These are phyloP conservation scores for Mesoligia furuncula DNA, from an alignment of 2,888 invertebrate genomes.

Conservation along the genomic window DNA sequence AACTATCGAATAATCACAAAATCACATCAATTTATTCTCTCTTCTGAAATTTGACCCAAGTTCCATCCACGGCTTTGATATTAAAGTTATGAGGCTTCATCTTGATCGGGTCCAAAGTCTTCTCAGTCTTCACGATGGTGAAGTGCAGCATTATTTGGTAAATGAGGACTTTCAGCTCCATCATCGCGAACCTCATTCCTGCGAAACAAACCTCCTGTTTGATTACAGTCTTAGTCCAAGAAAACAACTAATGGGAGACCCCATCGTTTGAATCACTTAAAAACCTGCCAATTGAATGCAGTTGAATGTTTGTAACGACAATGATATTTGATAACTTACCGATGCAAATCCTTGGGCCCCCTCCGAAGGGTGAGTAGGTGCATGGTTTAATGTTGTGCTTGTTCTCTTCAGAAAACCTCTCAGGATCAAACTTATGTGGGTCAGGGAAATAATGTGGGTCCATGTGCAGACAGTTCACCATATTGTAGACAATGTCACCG, in stretches of 20 bases:
- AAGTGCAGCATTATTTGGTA: slow-evolving; percentile 79
- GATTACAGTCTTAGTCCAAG: background rate
- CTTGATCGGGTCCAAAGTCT: slow-evolving; percentile 80
- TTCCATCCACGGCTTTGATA: slow-evolving; percentile 60
- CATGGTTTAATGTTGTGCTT: slow-evolving; percentile 84
- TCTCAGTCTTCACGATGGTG: slow-evolving; percentile 77
- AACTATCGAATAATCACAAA: too few species aligned
- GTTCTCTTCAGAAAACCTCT: slow-evolving; percentile 85
- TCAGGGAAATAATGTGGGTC: slow-evolving; percentile 74
- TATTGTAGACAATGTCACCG: slow-evolving; percentile 57
- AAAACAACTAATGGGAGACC: background rate
- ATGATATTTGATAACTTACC: slow-evolving; percentile 75
- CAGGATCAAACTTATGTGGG: slow-evolving; percentile 82
- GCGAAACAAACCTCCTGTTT: slow-evolving; percentile 22
- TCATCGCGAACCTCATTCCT: slow-evolving; percentile 83
- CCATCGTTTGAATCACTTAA: background rate
- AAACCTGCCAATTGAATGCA: background rate
- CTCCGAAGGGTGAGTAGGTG: slow-evolving; percentile 89
- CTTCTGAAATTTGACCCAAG: slow-evolving; percentile 39
- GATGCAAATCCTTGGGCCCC: slow-evolving; percentile 89
- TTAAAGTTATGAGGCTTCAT: slow-evolving; percentile 72
- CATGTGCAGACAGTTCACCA: slow-evolving; percentile 64
- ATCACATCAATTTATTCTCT: slow-evolving; percentile 7
- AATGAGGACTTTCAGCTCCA: slow-evolving; percentile 81
- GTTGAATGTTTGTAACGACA: too few species aligned